Evolutionary conservation across 2,113 vertebrate species (phyloP).

Genomic region (Aldabrachelys gigantea): DNA sequence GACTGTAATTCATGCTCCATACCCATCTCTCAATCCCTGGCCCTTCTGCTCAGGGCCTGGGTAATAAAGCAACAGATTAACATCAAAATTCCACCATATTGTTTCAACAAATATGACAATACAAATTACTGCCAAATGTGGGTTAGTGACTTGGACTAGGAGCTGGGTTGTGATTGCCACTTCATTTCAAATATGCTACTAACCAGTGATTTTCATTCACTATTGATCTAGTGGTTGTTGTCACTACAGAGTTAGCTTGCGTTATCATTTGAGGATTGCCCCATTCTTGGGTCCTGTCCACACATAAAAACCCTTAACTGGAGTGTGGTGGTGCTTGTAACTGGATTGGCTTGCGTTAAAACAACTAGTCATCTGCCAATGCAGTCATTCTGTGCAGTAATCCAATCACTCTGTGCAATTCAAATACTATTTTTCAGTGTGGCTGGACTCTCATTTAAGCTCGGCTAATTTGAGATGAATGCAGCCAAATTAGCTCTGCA

Average conservation of each 20-base stretch:
- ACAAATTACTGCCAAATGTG: neutral
- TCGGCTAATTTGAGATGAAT: neutral
- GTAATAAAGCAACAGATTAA: neutral
- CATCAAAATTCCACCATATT: neutral
- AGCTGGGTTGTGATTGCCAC: neutral
- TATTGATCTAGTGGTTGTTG: neutral
- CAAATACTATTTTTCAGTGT: neutral
- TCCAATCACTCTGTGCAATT: neutral
- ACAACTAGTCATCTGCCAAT: neutral
- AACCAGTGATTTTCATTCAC: neutral
- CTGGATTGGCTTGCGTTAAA: neutral
- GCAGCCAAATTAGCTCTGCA: neutral
- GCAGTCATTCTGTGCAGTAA: neutral
- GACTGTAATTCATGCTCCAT: neutral
- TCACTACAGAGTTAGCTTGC: neutral
- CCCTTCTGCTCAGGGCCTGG: neutral
- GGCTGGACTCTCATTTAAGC: neutral
- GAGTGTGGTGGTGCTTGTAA: neutral
- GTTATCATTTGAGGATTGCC: neutral
- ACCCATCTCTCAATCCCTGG: neutral
- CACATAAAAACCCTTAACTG: neutral
- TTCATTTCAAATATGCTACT: neutral
- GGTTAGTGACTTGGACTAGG: neutral
- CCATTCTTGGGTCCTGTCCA: neutral
- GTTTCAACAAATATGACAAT: neutral